phyloP scores from a whole-genome alignment of 2,888 invertebrate genomes.

The Stenodera caucasica region DNA sequence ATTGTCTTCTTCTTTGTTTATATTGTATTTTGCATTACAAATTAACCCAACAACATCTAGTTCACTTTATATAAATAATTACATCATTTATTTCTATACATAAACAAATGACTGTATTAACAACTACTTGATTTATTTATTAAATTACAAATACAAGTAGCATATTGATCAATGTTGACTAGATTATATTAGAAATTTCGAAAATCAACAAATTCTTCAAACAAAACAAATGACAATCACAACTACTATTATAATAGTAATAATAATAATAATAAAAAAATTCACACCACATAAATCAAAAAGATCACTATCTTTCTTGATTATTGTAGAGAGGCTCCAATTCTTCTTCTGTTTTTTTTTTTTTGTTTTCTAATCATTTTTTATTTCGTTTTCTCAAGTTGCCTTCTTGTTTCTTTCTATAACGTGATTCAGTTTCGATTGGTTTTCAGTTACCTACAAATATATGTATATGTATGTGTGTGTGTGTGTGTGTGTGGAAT shows the following conservation, averaged over 20 bases:
- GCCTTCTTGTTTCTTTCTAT: not conserved
- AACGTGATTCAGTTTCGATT: not conserved
- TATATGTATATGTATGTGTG: too few species aligned
- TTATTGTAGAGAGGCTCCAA: not conserved
- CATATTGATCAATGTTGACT: not conserved
- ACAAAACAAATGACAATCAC: not conserved
- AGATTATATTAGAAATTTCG: not conserved
- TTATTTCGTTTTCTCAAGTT: not conserved
- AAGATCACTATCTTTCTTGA: conserved; percentile 5
- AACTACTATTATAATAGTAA: not conserved
- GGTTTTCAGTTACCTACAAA: too few species aligned
- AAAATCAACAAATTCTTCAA: not conserved
- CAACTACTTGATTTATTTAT: conserved; percentile 3
- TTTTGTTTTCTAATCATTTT: not conserved
- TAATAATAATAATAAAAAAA: conserved; percentile 3
- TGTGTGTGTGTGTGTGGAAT: too few species aligned
- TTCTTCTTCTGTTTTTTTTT: not conserved
- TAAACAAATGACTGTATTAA: not conserved
- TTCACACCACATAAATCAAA: conserved; percentile 7
- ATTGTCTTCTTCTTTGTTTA: too few species aligned
- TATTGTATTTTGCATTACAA: too few species aligned
- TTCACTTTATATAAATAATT: not conserved
- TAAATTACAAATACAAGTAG: not conserved
- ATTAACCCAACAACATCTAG: not conserved
- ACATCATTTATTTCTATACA: not conserved